phyloP scores from a whole-genome alignment of 2,888 invertebrate species.

The Ecdyonurus torrentis region DNA sequence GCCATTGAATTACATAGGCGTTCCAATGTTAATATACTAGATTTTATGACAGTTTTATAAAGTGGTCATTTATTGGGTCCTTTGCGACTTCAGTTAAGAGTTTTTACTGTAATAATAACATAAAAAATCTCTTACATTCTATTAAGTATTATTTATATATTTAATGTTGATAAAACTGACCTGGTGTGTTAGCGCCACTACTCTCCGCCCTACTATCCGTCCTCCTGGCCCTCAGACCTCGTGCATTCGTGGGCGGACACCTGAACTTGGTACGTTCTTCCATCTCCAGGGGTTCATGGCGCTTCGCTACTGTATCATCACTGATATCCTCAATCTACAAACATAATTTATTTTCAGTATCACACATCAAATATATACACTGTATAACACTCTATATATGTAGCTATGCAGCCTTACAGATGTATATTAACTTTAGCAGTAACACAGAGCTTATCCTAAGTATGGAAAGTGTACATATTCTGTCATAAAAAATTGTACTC shows the following conservation, averaged over 20 bases:
- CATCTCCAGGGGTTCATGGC: slow-evolving; percentile 62
- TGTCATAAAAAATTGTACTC: too few relatives aligned
- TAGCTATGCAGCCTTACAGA: too few relatives aligned
- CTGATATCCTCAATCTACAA: slow-evolving; percentile 56
- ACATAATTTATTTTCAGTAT: not conserved
- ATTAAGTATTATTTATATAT: slow-evolving; percentile 1
- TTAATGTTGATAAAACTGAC: too few relatives aligned
- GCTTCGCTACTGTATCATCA: slow-evolving; percentile 47
- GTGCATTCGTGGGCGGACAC: slow-evolving; percentile 26
- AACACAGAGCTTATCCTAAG: too few relatives aligned
- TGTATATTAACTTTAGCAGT: too few relatives aligned
- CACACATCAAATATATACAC: too few relatives aligned
- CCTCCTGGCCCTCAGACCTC: slow-evolving; percentile 30
- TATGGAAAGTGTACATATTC: too few relatives aligned
- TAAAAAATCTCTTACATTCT: not conserved
- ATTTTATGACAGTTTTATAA: not conserved
- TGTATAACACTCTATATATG: too few relatives aligned
- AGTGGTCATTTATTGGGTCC: not conserved
- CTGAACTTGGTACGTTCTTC: slow-evolving; percentile 67
- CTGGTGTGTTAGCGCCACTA: slow-evolving; percentile 56
- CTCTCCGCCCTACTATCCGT: slow-evolving; percentile 50
- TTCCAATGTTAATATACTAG: too few relatives aligned
- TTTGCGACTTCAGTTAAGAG: not conserved
- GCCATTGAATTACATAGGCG: too few relatives aligned
- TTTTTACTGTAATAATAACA: not conserved